Evolutionary conservation across 2,888 invertebrate genomes (phyloP).

Genomic region (Metacarcinus magister): DNA sequence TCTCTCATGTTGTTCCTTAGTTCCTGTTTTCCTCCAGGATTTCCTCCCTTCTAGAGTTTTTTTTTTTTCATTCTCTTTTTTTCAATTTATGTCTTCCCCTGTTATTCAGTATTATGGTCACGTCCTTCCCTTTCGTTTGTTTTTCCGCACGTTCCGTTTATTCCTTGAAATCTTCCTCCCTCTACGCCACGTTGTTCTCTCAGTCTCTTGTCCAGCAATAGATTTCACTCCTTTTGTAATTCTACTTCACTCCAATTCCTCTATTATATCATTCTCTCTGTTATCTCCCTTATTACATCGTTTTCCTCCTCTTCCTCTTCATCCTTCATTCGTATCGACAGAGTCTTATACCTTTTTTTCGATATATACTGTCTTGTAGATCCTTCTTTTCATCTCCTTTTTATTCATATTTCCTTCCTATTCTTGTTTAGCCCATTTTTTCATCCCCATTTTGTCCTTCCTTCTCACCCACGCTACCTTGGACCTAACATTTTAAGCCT

Average conservation of each 20-base stretch:
- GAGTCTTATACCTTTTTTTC: background rate
- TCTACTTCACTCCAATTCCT: background rate
- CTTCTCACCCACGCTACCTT: background rate
- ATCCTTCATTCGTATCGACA: background rate
- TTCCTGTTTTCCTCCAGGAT: background rate
- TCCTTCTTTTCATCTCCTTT: background rate
- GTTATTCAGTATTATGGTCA: background rate
- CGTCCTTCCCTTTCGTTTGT: slow-evolving; percentile 12
- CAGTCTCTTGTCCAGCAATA: background rate
- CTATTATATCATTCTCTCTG: background rate
- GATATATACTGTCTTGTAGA: background rate
- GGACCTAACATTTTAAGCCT: background rate
- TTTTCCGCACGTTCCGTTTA: background rate
- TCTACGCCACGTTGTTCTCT: background rate
- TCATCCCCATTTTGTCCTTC: background rate
- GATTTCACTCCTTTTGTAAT: background rate
- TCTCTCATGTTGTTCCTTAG: background rate
- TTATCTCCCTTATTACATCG: background rate
- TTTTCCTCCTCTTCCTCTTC: background rate
- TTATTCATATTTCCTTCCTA: background rate
- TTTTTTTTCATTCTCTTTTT: background rate
- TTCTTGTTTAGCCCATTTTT: background rate
- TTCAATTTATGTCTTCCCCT: background rate
- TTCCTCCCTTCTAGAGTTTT: background rate
- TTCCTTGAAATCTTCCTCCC: background rate